Percentiles rank a stretch among this genome's conserved stretches.
phyloP scores from a whole-genome alignment of 2,888 invertebrate genomes.

The Rhabditoides inermis region DNA sequence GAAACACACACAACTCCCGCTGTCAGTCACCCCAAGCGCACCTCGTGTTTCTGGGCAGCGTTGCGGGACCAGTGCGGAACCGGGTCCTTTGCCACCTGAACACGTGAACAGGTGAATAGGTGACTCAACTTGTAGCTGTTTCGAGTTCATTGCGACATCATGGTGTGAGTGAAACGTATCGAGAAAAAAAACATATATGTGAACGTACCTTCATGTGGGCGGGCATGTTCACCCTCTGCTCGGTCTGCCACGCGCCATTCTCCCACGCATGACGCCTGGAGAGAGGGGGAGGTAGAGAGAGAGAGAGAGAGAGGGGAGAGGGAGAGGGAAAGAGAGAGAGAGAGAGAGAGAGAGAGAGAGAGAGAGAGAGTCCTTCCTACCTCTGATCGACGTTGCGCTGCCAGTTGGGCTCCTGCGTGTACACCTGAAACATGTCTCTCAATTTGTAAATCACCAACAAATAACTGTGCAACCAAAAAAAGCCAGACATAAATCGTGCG shows the following conservation, averaged over 20 bases:
- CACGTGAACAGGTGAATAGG: not conserved
- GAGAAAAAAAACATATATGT: not conserved
- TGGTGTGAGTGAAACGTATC: too few relatives aligned
- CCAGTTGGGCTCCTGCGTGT: slow-evolving; percentile 46
- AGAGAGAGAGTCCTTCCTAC: too few relatives aligned
- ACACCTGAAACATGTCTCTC: slow-evolving; percentile 27
- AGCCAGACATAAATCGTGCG: not conserved
- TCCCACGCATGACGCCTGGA: slow-evolving; percentile 46
- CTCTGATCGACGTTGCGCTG: slow-evolving; percentile 36
- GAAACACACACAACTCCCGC: too few relatives aligned
- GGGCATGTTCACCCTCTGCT: slow-evolving; percentile 36
- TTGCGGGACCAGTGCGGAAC: not conserved
- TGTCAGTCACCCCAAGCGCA: too few relatives aligned
- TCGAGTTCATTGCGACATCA: too few relatives aligned
- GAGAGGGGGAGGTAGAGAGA: too few relatives aligned
- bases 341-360: too few relatives aligned
- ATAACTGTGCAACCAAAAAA: not conserved
- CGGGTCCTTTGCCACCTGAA: not conserved
- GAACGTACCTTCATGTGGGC: slow-evolving; percentile 36
- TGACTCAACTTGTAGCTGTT: too few relatives aligned
- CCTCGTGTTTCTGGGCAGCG: too few relatives aligned
- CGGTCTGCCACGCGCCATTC: slow-evolving; percentile 34
- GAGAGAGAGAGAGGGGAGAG: too few relatives aligned
- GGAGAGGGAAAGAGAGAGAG: too few relatives aligned
- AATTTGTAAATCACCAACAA: slow-evolving; percentile 3